These are phyloP conservation scores for Prietella phreatophila DNA, from an alignment of 2,113 vertebrate genomes.

Conservation along the genomic window DNA sequence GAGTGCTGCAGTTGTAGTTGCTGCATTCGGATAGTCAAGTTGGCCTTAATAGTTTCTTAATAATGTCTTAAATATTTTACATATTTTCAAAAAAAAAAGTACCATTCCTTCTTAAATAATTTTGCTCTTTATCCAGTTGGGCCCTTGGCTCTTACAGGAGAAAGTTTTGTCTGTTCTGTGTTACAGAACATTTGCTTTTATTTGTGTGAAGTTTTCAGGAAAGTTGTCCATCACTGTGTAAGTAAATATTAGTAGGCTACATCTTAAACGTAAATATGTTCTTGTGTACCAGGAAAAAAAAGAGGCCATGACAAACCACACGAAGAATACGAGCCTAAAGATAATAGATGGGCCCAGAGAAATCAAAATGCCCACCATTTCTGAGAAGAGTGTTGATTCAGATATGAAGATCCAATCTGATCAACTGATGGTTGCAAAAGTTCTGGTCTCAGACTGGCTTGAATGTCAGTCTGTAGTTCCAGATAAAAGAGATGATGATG, in stretches of 20 bases:
- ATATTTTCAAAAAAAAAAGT: no score
- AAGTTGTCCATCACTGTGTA: conserved; percentile 4
- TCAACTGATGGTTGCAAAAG: not conserved
- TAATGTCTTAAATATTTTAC: no score
- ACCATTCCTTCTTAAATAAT: conserved; percentile 11
- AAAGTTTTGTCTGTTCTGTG: not conserved
- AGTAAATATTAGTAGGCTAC: not conserved
- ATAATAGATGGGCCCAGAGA: not conserved
- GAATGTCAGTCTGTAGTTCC: conserved; percentile 40
- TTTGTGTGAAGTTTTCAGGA: conserved; percentile 14
- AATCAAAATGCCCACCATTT: not conserved
- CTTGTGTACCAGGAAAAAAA: conserved; percentile 19
- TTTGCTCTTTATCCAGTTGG: not conserved
- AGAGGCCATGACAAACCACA: conserved; percentile 19
- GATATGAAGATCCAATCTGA: conserved; percentile 1
- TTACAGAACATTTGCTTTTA: conserved; percentile 1
- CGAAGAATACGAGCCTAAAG: not conserved
- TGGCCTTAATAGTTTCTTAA: no score
- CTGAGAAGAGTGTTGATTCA: not conserved
- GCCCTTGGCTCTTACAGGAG: not conserved
- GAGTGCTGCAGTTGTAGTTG: no score
- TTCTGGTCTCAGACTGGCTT: conserved; percentile 30
- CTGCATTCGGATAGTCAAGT: no score
- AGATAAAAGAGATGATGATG: not conserved
- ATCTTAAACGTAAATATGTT: conserved; percentile 26